A percentile compares a stretch with the other conserved stretches of the same genome.
Conservation (phyloP, 2,113 vertebrate species). For the Nothobranchius furzeri region DNA sequence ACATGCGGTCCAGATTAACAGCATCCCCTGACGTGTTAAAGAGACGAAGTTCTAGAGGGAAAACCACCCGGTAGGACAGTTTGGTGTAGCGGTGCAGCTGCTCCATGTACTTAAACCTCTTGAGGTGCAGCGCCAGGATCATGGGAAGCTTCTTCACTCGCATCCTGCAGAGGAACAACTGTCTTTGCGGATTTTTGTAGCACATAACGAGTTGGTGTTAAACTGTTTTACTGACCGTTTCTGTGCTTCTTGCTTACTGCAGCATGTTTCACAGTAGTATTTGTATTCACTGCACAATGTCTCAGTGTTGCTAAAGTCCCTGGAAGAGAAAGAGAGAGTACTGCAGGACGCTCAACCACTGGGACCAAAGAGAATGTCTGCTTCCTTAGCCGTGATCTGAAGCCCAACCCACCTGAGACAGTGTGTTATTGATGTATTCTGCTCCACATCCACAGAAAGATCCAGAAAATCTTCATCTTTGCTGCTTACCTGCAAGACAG, state of each 20-base stretch:
- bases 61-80: conserved; percentile 94
- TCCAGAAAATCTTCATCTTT: conserved; percentile 99
- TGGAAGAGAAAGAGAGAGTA: conserved; percentile 63
- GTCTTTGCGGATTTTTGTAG: neutral
- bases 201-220: neutral
- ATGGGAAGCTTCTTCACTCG: conserved; percentile 95
- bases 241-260: conserved; percentile 98
- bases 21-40: conserved; percentile 96
- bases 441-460: conserved; percentile 97
- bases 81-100: conserved; percentile 96
- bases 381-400: neutral
- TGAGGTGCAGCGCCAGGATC: conserved; percentile 97
- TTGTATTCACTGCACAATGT: conserved; percentile 97
- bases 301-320: conserved; percentile 99
- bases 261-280: conserved; percentile 97
- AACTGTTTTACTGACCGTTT: conserved; percentile 84
- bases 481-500: conserved; percentile 90
- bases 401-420: conserved; percentile 88
- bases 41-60: conserved; percentile 92
- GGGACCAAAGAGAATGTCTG: neutral
- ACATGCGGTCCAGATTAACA: conserved; percentile 95
- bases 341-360: conserved; percentile 34
- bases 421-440: conserved; percentile 98
- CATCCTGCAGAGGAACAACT: conserved; percentile 81
- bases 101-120: conserved; percentile 98